These are phyloP conservation scores for Meteorus sp. DNA, from an alignment of 1,140 invertebrate genomes.

Conservation along the genomic window DNA sequence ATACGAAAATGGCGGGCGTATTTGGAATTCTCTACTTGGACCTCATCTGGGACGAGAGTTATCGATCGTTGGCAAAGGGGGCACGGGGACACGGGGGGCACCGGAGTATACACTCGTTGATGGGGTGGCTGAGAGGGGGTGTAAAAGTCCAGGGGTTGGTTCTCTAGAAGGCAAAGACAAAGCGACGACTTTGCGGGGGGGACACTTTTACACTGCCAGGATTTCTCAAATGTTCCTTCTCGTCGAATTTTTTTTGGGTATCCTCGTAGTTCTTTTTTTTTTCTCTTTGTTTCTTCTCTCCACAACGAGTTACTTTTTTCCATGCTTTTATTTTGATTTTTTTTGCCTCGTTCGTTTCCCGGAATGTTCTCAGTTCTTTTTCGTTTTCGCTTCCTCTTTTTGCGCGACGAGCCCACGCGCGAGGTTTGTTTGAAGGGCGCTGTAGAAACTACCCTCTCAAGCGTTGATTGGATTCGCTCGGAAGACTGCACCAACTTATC, in stretches of 20 bases:
- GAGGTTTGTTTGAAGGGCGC: too few relatives aligned
- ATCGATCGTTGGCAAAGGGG: constrained; percentile 7
- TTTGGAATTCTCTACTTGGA: not conserved
- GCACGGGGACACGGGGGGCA: too few relatives aligned
- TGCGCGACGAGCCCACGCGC: too few relatives aligned
- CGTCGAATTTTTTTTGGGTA: constrained; percentile 2
- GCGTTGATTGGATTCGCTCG: not conserved
- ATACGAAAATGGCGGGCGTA: not conserved
- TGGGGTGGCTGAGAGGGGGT: not conserved
- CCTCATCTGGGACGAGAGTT: constrained; percentile 13
- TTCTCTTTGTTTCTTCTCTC: not conserved
- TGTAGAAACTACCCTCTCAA: not conserved
- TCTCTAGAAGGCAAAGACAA: constrained; percentile 10
- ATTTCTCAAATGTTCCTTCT: not conserved
- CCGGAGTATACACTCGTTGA: too few relatives aligned
- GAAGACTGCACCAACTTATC: not conserved
- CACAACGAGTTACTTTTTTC: too few relatives aligned
- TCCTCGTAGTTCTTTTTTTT: not conserved
- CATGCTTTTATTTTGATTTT: too few relatives aligned
- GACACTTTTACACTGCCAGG: constrained; percentile 12
- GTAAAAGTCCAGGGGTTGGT: constrained; percentile 3
- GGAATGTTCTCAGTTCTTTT: too few relatives aligned
- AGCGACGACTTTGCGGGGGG: constrained; percentile 4
- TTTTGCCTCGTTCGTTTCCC: too few relatives aligned
- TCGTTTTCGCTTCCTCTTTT: too few relatives aligned